A percentile compares a stretch with the other conserved stretches of the same genome.
Evolutionary conservation across 2,797 vertebrate genomes (phyloP).

Genomic region (Apogon talboti): DNA sequence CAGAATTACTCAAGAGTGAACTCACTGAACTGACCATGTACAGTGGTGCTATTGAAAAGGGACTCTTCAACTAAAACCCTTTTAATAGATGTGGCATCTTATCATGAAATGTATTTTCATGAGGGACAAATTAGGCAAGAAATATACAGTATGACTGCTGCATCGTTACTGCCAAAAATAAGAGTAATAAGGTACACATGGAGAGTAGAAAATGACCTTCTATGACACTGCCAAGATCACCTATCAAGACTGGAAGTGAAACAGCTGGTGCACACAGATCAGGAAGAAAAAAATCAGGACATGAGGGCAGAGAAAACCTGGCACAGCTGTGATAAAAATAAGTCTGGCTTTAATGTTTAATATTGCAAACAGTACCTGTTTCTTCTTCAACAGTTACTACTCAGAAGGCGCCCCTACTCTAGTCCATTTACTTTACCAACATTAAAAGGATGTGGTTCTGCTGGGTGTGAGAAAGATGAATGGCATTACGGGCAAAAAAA

Average conservation of each 20-base stretch:
- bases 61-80: slow-evolving; percentile 33
- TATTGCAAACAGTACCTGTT: slow-evolving; percentile 15
- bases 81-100: slow-evolving; percentile 48
- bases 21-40: slow-evolving; percentile 59
- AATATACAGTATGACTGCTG: slow-evolving; percentile 32
- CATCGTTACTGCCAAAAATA: slow-evolving; percentile 53
- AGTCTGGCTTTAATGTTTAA: slow-evolving; percentile 23
- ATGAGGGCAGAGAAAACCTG: slow-evolving; percentile 28
- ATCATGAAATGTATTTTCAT: slow-evolving; percentile 54
- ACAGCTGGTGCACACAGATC: slow-evolving; percentile 52
- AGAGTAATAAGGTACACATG: slow-evolving; percentile 33
- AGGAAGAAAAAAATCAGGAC: slow-evolving; percentile 21
- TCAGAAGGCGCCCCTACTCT: not conserved
- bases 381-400: slow-evolving; percentile 10
- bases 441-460: slow-evolving; percentile 26
- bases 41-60: slow-evolving; percentile 61
- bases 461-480: slow-evolving; percentile 6
- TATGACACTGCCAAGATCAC: slow-evolving; percentile 56
- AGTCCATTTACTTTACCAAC: not conserved
- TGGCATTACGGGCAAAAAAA: slow-evolving; percentile 27
- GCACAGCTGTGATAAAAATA: slow-evolving; percentile 46
- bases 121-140: slow-evolving; percentile 39
- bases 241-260: slow-evolving; percentile 47
- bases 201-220: slow-evolving; percentile 46
- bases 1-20: slow-evolving; percentile 59